phyloP scores from a whole-genome alignment of 2,888 invertebrate species.

The Macrosoma leucophasiata region DNA sequence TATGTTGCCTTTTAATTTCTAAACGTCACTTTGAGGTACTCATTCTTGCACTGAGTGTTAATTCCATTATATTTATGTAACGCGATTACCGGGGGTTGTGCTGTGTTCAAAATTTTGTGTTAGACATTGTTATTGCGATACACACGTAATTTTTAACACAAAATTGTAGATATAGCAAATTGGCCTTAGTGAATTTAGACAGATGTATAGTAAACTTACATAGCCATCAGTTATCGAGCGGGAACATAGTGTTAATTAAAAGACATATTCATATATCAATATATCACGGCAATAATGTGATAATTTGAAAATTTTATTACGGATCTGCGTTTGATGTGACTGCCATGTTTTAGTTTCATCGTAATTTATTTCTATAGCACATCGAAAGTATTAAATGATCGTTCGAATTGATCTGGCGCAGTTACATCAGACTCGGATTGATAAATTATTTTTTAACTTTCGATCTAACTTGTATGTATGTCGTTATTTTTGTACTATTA shows the following conservation, averaged over 20 bases:
- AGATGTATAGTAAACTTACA: constrained; percentile 47
- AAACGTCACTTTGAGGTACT: constrained; percentile 57
- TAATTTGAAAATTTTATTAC: constrained; percentile 37
- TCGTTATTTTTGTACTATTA: constrained; percentile 71
- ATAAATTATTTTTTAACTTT: constrained; percentile 32
- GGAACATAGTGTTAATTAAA: constrained; percentile 64
- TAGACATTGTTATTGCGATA: constrained; percentile 28
- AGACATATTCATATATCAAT: constrained; percentile 47
- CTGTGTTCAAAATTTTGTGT: constrained; percentile 65
- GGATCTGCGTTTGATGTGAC: constrained; percentile 41
- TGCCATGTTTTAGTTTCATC: constrained; percentile 23
- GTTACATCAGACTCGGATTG: constrained; percentile 29
- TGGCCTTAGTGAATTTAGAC: constrained; percentile 66
- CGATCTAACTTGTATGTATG: constrained; percentile 35
- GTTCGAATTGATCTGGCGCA: too few relatives aligned
- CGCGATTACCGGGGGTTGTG: constrained; percentile 46
- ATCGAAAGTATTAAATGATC: constrained; percentile 30
- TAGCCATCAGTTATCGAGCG: constrained; percentile 47
- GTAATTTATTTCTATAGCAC: constrained; percentile 25
- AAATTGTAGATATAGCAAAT: constrained; percentile 68
- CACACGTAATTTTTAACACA: constrained; percentile 49
- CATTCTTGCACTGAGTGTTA: constrained; percentile 68
- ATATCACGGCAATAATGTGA: constrained; percentile 49
- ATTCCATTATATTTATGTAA: constrained; percentile 42
- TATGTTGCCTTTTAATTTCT: constrained; percentile 49